phyloP scores from a whole-genome alignment of 2,888 invertebrate genomes.

The Melikaiella ostensackeni region DNA sequence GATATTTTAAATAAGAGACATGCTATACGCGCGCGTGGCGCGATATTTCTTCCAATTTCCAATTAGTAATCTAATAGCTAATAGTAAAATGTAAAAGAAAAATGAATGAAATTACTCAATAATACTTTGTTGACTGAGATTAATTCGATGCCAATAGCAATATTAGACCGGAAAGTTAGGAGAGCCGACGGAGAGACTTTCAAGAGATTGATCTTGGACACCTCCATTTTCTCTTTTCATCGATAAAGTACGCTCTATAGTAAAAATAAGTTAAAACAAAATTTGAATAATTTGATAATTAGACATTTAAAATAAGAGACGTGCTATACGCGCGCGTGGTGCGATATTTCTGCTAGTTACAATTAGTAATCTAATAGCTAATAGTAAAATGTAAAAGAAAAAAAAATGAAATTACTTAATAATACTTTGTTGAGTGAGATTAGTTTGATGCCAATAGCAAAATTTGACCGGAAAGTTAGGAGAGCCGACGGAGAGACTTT shows the following conservation, averaged over 20 bases:
- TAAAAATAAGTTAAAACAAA: too few species aligned
- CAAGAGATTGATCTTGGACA: conserved; percentile 33
- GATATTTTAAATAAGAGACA: too few species aligned
- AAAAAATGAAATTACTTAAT: not conserved
- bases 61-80: too few species aligned
- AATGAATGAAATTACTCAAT: not conserved
- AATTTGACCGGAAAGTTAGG: conserved; percentile 20
- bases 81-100: too few species aligned
- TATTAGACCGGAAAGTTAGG: conserved; percentile 14
- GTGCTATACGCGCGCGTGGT: too few species aligned
- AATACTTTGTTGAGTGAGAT: not conserved
- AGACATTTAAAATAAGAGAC: too few species aligned
- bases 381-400: too few species aligned
- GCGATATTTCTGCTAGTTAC: too few species aligned
- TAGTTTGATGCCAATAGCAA: conserved; percentile 25
- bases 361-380: too few species aligned
- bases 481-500: not conserved
- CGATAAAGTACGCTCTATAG: conserved; percentile 30
- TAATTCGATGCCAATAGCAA: conserved; percentile 25
- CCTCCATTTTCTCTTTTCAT: conserved; percentile 34
- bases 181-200: not conserved
- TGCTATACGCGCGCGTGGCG: too few species aligned
- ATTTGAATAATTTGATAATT: too few species aligned
- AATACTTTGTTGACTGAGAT: not conserved
- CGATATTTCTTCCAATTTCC: too few species aligned